Percentiles rank a stretch among this genome's conserved stretches.
Evolutionary conservation across 2,888 invertebrate genomes (phyloP).

Genomic region (Balanococcus diminutus): DNA sequence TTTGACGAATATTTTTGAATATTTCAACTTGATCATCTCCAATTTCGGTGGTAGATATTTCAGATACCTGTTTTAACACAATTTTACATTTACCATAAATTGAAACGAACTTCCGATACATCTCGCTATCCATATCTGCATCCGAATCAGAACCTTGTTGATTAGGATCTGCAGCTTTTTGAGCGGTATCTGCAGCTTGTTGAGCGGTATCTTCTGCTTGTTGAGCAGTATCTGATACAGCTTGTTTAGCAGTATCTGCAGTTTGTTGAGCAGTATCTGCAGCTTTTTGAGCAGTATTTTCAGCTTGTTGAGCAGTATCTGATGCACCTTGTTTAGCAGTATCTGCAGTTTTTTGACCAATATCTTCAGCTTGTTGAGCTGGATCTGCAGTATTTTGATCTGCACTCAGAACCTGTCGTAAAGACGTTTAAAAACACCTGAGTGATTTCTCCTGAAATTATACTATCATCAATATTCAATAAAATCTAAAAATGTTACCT

Average conservation of each 20-base stretch:
- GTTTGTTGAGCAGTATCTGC: too few species aligned
- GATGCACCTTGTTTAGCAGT: too few species aligned
- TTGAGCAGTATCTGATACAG: too few species aligned
- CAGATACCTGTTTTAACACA: neutral
- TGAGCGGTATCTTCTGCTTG: too few species aligned
- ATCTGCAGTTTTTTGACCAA: too few species aligned
- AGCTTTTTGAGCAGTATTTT: too few species aligned
- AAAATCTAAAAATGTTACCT: neutral
- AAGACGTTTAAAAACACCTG: too few species aligned
- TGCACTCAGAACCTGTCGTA: neutral
- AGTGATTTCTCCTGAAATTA: too few species aligned
- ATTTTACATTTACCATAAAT: neutral
- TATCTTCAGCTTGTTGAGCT: too few species aligned
- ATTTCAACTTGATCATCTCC: neutral
- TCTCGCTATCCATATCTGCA: neutral
- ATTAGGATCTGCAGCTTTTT: neutral
- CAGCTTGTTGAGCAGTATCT: too few species aligned
- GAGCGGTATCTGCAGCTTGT: neutral
- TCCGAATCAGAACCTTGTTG: neutral
- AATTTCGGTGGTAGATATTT: neutral
- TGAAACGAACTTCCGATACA: neutral
- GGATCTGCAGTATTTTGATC: neutral
- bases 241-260: too few species aligned
- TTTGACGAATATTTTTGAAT: neutral
- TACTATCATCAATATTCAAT: too few species aligned